Evolutionary conservation across 2,113 vertebrate species (phyloP), one percentile per base, ranked within the genome.

Genomic region (Oryctolagus cuniculus): DNA sequence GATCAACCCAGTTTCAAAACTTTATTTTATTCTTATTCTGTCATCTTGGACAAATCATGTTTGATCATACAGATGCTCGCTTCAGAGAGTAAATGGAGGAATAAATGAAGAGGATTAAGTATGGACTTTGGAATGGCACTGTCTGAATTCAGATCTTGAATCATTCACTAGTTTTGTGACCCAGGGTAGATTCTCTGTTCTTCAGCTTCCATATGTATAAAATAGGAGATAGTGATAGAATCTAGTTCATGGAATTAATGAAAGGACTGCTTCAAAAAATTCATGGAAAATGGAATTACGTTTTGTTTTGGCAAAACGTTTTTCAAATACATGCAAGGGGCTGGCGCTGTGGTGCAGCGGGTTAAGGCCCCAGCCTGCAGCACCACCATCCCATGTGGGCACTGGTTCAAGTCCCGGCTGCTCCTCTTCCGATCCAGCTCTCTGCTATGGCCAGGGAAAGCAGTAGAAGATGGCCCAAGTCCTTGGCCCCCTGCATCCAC

Each of bases 181-280:
- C 25, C 24, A 66, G 21, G 29, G 17, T 51, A 79, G 38, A 86
- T 31, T 72, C 34, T 84, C 67, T 89, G 38, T 73, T 64, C 67
- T 91, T 92, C 36, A 51, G 31, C 67, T 95, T 73, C 31, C 69
- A 86, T 87, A 27, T 89, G 64, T 96, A 8, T 90, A 44, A 87
- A 82, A 66, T 83, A 44, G 38, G 22, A 53, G n/a, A 34, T 70
- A 66, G 17, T 82, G 51, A 58, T 79, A 64, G 58, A 73, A 49
- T 16, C 11, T 2, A 34, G 21, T 72, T 87, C 13, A 34, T 92
- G 74, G 58, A 64, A 63, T 96, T 63, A 82, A 24, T 88, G 34
- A 83, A 86, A 94, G 36, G 34, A 77, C 74, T 95, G n/a, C 44
- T 44, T 44, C 6, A 44, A 44, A 44, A 44, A 44, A 44, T 44